Conservation (phyloP, 2,888 invertebrate species). For the Elegia similella region DNA sequence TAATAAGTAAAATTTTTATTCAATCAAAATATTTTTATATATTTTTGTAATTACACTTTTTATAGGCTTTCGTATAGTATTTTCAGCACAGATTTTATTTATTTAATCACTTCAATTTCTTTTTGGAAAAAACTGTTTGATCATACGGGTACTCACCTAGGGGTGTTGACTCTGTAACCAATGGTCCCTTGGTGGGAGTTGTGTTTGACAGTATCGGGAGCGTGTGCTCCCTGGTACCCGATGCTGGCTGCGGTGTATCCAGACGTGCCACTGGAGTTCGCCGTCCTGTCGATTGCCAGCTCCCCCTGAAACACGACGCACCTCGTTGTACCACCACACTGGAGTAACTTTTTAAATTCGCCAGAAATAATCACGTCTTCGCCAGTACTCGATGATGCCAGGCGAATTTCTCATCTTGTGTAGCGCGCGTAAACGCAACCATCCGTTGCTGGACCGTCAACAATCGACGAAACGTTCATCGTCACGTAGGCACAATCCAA, state of each 20-base stretch:
- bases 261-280: slow-evolving; percentile 84
- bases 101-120: no score
- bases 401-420: slow-evolving; percentile 57
- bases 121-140: background rate
- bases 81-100: no score
- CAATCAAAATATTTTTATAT: no score
- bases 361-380: background rate
- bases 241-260: slow-evolving; percentile 76
- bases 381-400: slow-evolving; percentile 1
- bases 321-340: slow-evolving; percentile 45
- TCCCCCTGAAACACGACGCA: slow-evolving; percentile 80
- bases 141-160: slow-evolving; percentile 78
- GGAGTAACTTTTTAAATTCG: background rate
- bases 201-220: slow-evolving; percentile 76
- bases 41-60: no score
- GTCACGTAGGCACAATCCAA: slow-evolving; percentile 31
- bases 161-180: slow-evolving; percentile 83
- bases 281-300: slow-evolving; percentile 88
- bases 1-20: no score
- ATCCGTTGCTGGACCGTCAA: slow-evolving; percentile 40
- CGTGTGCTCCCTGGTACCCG: slow-evolving; percentile 70
- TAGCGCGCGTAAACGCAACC: slow-evolving; percentile 46
- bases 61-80: no score
- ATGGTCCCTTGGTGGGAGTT: slow-evolving; percentile 75
- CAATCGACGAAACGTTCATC: slow-evolving; percentile 66